Percentiles rank a stretch among this genome's conserved stretches.
phyloP scores from a whole-genome alignment of 2,113 vertebrate species.

The Tiliqua scincoides region DNA sequence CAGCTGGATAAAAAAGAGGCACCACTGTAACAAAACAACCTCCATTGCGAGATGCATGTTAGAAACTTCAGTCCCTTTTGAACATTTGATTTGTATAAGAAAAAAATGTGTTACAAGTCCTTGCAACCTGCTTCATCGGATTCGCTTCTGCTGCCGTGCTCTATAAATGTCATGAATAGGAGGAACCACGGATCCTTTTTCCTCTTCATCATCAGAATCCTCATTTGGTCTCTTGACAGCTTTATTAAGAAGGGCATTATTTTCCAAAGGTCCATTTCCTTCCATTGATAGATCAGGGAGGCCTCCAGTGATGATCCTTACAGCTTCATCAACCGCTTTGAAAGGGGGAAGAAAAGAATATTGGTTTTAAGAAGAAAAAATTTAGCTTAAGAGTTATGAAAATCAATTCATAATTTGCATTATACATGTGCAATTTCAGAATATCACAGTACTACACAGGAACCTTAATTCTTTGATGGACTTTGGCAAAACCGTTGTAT shows the following conservation, averaged over 20 bases:
- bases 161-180: slow-evolving; percentile 98
- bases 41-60: slow-evolving; percentile 74
- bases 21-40: slow-evolving; percentile 79
- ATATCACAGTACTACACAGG: neutral
- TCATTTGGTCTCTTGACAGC: slow-evolving; percentile 95
- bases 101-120: slow-evolving; percentile 62
- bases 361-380: neutral
- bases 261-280: slow-evolving; percentile 93
- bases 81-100: slow-evolving; percentile 73
- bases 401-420: neutral
- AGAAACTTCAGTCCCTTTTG: slow-evolving; percentile 76
- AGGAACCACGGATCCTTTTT: slow-evolving; percentile 94
- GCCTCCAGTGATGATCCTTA: slow-evolving; percentile 91
- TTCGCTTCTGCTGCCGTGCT: slow-evolving; percentile 96
- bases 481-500: neutral
- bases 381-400: neutral
- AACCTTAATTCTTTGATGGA: neutral
- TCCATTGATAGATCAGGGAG: slow-evolving; percentile 87
- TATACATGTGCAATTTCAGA: neutral
- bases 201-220: slow-evolving; percentile 96
- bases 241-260: slow-evolving; percentile 86
- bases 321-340: slow-evolving; percentile 92
- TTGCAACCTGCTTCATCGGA: slow-evolving; percentile 83
- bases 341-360: neutral
- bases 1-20: slow-evolving; percentile 74